These are phyloP conservation scores for Plotosus lineatus DNA, from an alignment of 2,113 vertebrate species.

Conservation along the genomic window DNA sequence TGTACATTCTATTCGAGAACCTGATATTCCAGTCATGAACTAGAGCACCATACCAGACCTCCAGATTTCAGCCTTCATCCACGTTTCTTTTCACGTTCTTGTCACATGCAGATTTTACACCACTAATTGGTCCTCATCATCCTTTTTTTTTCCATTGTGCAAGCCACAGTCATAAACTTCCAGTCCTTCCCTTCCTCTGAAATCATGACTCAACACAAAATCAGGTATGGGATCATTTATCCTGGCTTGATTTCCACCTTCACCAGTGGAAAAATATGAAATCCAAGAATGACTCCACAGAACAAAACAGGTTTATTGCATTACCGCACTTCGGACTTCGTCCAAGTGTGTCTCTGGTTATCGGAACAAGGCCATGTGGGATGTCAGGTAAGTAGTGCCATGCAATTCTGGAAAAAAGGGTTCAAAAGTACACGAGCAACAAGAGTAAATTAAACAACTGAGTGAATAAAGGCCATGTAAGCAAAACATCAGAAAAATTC, in stretches of 20 bases:
- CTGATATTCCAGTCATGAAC: not conserved
- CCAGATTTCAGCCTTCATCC: not conserved
- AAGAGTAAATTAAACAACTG: not conserved
- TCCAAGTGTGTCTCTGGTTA: not conserved
- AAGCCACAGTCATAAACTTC: not conserved
- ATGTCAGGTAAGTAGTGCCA: not conserved
- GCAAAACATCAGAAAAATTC: not conserved
- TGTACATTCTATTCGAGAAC: too few species aligned
- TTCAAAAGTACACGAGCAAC: not conserved
- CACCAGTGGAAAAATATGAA: not conserved
- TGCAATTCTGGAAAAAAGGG: not conserved
- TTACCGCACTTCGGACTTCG: not conserved
- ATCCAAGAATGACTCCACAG: not conserved
- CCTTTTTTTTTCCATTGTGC: not conserved
- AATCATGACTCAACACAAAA: not conserved
- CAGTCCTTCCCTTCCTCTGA: not conserved
- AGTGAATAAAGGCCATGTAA: not conserved
- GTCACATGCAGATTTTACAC: not conserved
- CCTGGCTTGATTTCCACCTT: not conserved
- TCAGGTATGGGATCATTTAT: not conserved
- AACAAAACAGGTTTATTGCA: constrained; percentile 1
- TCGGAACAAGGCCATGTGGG: constrained; percentile 3
- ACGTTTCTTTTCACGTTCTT: not conserved
- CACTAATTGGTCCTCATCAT: not conserved
- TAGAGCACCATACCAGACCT: not conserved